These are phyloP conservation scores for Liasis olivaceus DNA, from an alignment of 2,797 vertebrate species.

Conservation along the genomic window DNA sequence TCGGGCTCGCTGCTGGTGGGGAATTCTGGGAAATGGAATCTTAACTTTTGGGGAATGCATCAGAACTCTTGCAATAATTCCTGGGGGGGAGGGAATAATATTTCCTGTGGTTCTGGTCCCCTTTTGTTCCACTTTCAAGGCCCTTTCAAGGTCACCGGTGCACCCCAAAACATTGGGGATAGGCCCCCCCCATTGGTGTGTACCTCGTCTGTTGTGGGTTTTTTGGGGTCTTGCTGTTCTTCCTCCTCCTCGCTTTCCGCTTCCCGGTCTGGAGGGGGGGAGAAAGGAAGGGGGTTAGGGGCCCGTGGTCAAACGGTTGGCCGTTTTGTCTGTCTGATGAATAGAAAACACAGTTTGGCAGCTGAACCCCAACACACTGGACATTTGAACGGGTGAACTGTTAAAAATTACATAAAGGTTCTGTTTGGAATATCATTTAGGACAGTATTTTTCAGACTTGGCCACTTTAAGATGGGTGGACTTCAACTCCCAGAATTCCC, in stretches of 20 bases:
- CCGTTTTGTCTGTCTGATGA: background rate
- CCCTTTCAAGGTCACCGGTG: no score
- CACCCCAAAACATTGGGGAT: background rate
- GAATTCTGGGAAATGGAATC: background rate
- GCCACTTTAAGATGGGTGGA: no score
- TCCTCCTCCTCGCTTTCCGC: slow-evolving; percentile 89
- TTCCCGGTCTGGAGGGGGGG: slow-evolving; percentile 70
- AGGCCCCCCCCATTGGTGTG: background rate
- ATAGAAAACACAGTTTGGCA: background rate
- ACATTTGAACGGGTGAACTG: background rate
- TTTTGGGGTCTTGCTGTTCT: slow-evolving; percentile 79
- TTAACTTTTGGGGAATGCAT: no score
- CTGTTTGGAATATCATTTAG: background rate
- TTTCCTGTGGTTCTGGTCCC: background rate
- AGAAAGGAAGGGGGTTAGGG: background rate
- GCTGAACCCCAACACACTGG: no score
- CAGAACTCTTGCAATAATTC: background rate
- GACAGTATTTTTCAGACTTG: no score
- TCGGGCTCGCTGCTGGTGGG: background rate
- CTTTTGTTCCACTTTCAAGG: background rate
- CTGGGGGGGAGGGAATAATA: no score
- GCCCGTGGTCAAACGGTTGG: background rate
- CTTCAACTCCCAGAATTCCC: no score
- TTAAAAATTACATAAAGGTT: background rate
- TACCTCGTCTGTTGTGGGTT: slow-evolving; percentile 86